phyloP scores from a whole-genome alignment of 2,797 vertebrate genomes.

The Clarias platycephalus region DNA sequence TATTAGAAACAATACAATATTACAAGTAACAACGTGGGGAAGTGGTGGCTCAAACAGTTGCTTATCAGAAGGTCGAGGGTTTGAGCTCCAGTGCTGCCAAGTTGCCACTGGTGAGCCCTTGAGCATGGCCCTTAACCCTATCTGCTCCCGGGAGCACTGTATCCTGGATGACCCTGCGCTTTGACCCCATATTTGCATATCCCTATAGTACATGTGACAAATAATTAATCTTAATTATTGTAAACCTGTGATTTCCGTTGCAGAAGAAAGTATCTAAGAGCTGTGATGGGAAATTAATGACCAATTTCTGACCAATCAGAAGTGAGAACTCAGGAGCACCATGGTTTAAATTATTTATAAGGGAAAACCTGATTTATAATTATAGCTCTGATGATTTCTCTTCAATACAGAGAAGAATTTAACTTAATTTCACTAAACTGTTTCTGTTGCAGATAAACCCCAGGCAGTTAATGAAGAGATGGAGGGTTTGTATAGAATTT shows the following conservation, averaged over 20 bases:
- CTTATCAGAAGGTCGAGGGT: too few species aligned
- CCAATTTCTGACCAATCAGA: neutral
- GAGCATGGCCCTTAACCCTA: too few species aligned
- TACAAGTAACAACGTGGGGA: neutral
- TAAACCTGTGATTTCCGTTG: neutral
- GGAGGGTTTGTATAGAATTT: neutral
- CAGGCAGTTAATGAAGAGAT: neutral
- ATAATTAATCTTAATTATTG: too few species aligned
- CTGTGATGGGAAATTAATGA: neutral
- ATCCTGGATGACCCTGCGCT: too few species aligned
- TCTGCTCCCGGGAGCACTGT: too few species aligned
- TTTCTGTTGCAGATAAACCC: neutral
- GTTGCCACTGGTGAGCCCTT: too few species aligned
- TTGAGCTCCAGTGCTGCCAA: too few species aligned
- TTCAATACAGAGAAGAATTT: neutral
- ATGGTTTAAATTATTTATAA: neutral
- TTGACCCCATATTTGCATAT: too few species aligned
- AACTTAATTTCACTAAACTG: conserved; percentile 17
- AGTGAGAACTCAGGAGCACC: neutral
- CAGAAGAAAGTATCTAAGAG: neutral
- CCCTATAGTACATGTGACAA: too few species aligned
- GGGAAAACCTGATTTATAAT: neutral
- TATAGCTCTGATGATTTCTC: conserved; percentile 5
- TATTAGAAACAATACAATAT: neutral
- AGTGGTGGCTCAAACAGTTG: too few species aligned